These are phyloP conservation scores for Acanthosepion esculentum DNA, from an alignment of 2,888 invertebrate genomes.

Conservation along the genomic window DNA sequence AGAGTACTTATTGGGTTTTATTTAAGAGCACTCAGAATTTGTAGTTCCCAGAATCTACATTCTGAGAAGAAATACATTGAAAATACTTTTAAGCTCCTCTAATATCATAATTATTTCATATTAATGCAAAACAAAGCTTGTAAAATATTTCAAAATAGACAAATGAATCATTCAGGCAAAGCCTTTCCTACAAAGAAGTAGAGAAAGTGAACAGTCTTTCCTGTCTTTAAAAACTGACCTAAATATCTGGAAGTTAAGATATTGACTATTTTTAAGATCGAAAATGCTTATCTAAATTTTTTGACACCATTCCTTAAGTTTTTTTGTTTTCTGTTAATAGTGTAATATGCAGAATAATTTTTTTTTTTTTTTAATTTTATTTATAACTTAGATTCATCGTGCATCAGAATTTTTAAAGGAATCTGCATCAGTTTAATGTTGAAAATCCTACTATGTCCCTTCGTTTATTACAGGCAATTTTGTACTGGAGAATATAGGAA, in stretches of 20 bases:
- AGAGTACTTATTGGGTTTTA: too few relatives aligned
- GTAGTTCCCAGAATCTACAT: too few relatives aligned
- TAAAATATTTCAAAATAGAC: too few relatives aligned
- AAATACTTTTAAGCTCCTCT: too few relatives aligned
- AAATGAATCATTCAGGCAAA: too few relatives aligned
- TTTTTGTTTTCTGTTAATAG: background rate
- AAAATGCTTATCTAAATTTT: background rate
- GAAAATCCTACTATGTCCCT: background rate
- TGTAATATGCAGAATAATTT: background rate
- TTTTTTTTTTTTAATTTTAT: background rate
- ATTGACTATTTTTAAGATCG: background rate
- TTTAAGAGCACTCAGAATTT: too few relatives aligned
- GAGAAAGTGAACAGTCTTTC: background rate
- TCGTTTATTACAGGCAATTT: conserved; percentile 83
- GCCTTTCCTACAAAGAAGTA: background rate
- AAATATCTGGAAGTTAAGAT: background rate
- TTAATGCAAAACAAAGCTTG: too few relatives aligned
- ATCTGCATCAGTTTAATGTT: background rate
- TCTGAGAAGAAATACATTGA: too few relatives aligned
- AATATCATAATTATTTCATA: too few relatives aligned
- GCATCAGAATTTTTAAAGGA: background rate
- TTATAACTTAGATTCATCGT: background rate
- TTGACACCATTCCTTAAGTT: background rate
- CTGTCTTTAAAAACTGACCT: background rate
- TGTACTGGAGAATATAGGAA: conserved; percentile 97